Evolutionary conservation across 1,140 invertebrate species (phyloP), one percentile per base, ranked within the genome.

Genomic region (Yoshiicerus persimilis): DNA sequence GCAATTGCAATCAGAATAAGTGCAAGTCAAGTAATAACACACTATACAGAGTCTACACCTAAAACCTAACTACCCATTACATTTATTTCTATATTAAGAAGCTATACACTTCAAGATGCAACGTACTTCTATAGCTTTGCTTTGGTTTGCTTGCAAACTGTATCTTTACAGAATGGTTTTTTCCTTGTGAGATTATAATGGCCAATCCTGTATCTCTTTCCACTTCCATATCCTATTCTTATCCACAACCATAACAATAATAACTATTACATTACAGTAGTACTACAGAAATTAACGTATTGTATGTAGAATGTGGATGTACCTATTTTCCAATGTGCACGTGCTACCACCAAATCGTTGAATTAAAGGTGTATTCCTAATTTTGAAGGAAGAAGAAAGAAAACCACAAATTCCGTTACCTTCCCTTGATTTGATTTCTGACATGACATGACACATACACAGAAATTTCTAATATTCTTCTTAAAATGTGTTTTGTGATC

Each of bases 361-460:
- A n/a, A n/a, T 56, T 56, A 56, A 56, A 56, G 47, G 47, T n/a
- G 47, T 56, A 56, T 56, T 56, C 47, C n/a, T 56, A n/a, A 56
- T n/a, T 56, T 13, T 16, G 23, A 23, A 34, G 32, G 32, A 20
- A 36, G 70, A 80, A 38, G 20, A 36, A 80, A 32, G 32, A 32
- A 80, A 20, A n/a, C n/a, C 32, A 9, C 34, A 38, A 9, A 80
- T 38, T 80, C 75, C 75, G 32, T 77, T 77, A 32, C 70, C 75
- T 80, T 80, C 75, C 75, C 11, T 77, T 77, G 70, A 30, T 34
- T 80, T 80, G 75, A 80, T 80, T 80, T 80, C 30, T 80, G 75
- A 23, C n/a, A 2, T 56, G 47, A 56, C 41, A 47, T 47, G 20
- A 13, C 5, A 16, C 20, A 36, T n/a, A n/a, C 32, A 34, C 5